A percentile compares a stretch with the other conserved stretches of the same genome.
phyloP scores from a whole-genome alignment of 2,113 vertebrate genomes.

The Pardalotus punctatus region DNA sequence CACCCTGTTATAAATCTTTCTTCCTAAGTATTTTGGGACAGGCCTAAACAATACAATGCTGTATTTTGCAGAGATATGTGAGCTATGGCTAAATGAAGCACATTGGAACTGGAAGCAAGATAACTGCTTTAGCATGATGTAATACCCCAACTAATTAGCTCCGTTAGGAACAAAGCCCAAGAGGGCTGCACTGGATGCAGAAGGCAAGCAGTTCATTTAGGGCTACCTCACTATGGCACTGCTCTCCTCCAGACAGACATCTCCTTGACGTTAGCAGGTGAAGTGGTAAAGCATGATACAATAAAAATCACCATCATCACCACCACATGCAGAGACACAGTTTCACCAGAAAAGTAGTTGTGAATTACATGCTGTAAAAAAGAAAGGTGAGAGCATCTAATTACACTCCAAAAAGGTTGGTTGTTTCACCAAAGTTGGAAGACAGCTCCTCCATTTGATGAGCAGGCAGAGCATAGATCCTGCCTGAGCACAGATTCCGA shows the following conservation, averaged over 20 bases:
- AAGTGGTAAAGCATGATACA: not conserved
- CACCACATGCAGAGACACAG: not conserved
- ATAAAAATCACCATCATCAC: not conserved
- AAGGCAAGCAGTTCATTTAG: not conserved
- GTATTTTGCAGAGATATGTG: constrained; percentile 33
- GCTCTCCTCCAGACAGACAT: not conserved
- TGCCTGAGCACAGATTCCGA: not conserved
- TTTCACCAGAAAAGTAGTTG: not conserved
- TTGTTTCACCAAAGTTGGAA: not conserved
- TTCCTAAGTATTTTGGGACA: not conserved
- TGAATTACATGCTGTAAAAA: not conserved
- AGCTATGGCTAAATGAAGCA: not conserved
- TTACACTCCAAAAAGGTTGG: not conserved
- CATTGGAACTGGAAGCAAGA: not conserved
- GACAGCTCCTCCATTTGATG: not conserved
- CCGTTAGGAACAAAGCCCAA: not conserved
- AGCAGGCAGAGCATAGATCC: not conserved
- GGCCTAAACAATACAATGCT: not conserved
- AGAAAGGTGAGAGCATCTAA: not conserved
- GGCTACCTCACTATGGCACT: not conserved
- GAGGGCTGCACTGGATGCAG: not conserved
- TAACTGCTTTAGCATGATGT: not conserved
- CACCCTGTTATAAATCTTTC: constrained; percentile 8
- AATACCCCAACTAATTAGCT: not conserved
- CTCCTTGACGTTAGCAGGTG: not conserved